Conservation (phyloP, 1,140 invertebrate species). For the Telenomus remus region DNA sequence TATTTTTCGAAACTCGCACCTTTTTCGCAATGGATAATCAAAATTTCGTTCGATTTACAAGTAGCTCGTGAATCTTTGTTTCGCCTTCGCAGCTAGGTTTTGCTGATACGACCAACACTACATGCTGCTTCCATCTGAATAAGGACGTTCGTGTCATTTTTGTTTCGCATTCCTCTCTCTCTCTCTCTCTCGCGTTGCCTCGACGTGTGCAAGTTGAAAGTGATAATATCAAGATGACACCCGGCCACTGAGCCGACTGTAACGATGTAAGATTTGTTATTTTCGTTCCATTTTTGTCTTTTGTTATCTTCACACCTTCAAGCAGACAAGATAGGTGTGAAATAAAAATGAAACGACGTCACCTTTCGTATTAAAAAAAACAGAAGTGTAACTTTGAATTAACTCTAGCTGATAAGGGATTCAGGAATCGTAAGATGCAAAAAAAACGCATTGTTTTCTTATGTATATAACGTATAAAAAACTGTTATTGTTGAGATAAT, state of each 20-base stretch:
- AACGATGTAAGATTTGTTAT: not conserved
- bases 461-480: conserved; percentile 55
- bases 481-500: conserved; percentile 55
- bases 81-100: too few species aligned
- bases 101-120: conserved; percentile 7
- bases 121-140: conserved; percentile 10
- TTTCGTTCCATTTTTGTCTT: too few species aligned
- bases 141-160: conserved; percentile 25
- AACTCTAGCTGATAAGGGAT: conserved; percentile 39
- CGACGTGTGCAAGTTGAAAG: not conserved
- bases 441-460: conserved; percentile 51
- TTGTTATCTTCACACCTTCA: conserved; percentile 31
- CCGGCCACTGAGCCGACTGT: too few species aligned
- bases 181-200: not conserved
- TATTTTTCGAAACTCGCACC: conserved; percentile 35
- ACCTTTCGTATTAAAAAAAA: conserved; percentile 39
- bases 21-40: conserved; percentile 36
- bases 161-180: conserved; percentile 13
- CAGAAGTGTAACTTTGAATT: conserved; percentile 37
- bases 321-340: conserved; percentile 17
- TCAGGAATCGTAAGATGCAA: conserved; percentile 40
- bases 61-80: not conserved
- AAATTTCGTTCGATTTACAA: conserved; percentile 27
- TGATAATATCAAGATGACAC: too few species aligned
- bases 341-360: conserved; percentile 32